Conservation (phyloP, 2,888 invertebrate species). For the Myathropa florea region DNA sequence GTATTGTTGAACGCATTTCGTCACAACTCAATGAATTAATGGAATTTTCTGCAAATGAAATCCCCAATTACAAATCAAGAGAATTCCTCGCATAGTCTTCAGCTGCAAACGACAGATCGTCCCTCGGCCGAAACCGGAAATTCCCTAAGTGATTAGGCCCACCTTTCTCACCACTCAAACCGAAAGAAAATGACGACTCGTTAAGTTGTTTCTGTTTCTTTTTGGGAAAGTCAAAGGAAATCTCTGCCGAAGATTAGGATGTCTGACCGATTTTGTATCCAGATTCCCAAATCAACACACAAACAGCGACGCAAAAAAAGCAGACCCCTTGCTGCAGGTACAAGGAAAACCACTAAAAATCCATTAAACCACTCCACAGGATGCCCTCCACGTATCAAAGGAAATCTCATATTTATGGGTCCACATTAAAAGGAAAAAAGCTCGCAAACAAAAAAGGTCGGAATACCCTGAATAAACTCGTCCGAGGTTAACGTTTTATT, state of each 20-base stretch:
- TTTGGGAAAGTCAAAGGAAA: neutral
- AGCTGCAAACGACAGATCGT: neutral
- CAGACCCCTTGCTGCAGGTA: neutral
- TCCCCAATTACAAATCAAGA: neutral
- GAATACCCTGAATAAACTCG: conserved; percentile 37
- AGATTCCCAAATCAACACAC: neutral
- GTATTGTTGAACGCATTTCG: neutral
- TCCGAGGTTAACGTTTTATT: conserved; percentile 32
- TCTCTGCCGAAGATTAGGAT: neutral
- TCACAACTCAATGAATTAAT: neutral
- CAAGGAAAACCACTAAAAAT: conserved; percentile 35
- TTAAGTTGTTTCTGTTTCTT: neutral
- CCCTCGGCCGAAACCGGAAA: neutral
- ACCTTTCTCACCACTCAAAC: neutral
- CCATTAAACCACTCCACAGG: conserved; percentile 57
- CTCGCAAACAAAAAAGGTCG: conserved; percentile 7
- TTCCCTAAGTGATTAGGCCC: neutral
- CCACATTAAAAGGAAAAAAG: neutral
- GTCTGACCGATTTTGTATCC: neutral
- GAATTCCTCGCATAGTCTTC: neutral
- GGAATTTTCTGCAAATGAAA: neutral
- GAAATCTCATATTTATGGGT: conserved; percentile 30
- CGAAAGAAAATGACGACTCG: neutral
- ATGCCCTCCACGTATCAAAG: conserved; percentile 1
- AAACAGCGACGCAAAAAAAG: no score